Conservation (phyloP, 2,113 vertebrate genomes). For the Pygoscelis antarcticus region DNA sequence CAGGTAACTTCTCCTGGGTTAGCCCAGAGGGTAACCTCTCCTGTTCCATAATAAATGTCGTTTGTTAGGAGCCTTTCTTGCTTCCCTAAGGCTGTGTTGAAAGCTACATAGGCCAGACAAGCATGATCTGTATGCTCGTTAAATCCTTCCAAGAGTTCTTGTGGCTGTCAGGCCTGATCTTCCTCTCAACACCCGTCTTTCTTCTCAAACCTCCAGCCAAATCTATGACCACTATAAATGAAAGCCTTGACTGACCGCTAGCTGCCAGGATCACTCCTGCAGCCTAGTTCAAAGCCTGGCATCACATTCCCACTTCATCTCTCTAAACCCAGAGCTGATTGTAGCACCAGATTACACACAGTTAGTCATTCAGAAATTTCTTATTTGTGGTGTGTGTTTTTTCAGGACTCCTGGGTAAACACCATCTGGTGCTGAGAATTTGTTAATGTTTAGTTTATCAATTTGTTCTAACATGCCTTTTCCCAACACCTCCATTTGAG, state of each 20-base stretch:
- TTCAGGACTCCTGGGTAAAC: slow-evolving; percentile 44
- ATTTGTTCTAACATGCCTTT: slow-evolving; percentile 43
- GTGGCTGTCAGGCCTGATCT: not conserved
- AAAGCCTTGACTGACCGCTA: not conserved
- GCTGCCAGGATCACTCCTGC: not conserved
- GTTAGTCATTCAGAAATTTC: slow-evolving; percentile 50
- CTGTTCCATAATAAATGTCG: not conserved
- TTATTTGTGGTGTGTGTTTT: slow-evolving; percentile 41
- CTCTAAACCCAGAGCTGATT: not conserved
- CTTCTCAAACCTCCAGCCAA: not conserved
- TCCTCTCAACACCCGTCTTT: rapidly evolving
- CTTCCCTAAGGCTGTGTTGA: not conserved
- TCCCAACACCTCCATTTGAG: slow-evolving; percentile 33
- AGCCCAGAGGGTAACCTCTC: not conserved
- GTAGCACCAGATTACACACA: not conserved
- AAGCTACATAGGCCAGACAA: not conserved
- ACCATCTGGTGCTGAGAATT: slow-evolving; percentile 51
- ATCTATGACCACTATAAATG: not conserved
- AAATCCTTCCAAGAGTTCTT: not conserved
- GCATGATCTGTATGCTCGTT: rapidly evolving
- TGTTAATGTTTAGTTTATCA: slow-evolving; percentile 50
- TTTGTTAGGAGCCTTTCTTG: not conserved
- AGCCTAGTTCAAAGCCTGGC: not conserved
- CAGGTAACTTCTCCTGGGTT: not conserved
- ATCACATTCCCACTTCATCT: not conserved